Conservation (phyloP, 1,140 invertebrate genomes). For the Drosophila albomicans region DNA sequence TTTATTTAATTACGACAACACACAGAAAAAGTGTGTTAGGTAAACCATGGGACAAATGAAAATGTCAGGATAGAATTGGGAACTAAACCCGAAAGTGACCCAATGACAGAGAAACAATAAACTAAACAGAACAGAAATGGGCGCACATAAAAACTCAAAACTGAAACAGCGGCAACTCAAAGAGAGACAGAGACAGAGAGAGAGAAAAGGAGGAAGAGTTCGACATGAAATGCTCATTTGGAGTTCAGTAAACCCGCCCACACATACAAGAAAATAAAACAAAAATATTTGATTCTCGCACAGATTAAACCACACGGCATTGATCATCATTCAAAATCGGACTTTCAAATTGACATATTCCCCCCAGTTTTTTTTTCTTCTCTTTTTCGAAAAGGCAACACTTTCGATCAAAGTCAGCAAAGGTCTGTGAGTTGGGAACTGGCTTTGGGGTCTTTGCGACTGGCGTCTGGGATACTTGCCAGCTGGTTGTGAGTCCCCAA, state of each 20-base stretch:
- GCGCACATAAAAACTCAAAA: conserved; percentile 54
- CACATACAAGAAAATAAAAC: conserved; percentile 14
- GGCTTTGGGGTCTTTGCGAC: conserved; percentile 12
- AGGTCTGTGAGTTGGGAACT: conserved; percentile 17
- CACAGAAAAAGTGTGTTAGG: conserved; percentile 12
- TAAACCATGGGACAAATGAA: conserved; percentile 59
- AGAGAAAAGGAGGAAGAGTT: conserved; percentile 1
- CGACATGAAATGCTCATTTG: conserved; percentile 1
- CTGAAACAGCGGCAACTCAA: conserved; percentile 16
- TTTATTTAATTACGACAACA: conserved; percentile 75
- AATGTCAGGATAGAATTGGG: conserved; percentile 62
- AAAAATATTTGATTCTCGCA: conserved; percentile 5
- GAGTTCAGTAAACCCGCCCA: conserved; percentile 54
- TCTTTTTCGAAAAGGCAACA: conserved; percentile 30
- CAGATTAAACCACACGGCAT: conserved; percentile 34
- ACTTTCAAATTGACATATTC: conserved; percentile 54
- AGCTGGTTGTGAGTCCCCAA: conserved; percentile 39
- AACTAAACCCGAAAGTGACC: conserved; percentile 39
- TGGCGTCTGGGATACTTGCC: conserved; percentile 32
- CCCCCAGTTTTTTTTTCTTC: background rate
- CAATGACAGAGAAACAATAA: conserved; percentile 59
- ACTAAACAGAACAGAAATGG: conserved; percentile 54
- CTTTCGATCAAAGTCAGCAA: conserved; percentile 64
- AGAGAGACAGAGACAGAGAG: conserved; percentile 4
- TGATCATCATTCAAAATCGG: conserved; percentile 59